phyloP scores from a whole-genome alignment of 2,888 invertebrate species.

The Ochropleura plecta region DNA sequence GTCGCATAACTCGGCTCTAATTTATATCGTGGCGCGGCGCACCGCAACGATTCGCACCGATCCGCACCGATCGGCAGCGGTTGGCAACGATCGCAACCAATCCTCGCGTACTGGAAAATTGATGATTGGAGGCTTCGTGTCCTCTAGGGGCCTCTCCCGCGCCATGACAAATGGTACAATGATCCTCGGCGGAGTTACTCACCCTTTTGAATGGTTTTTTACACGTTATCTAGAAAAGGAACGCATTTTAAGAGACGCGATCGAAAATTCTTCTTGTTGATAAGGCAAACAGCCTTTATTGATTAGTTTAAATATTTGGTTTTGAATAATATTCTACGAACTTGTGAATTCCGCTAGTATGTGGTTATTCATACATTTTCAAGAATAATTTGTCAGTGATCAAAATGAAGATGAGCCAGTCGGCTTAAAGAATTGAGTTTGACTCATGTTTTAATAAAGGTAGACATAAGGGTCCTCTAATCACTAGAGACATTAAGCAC shows the following conservation, averaged over 20 bases:
- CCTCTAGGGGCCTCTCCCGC: slow-evolving; percentile 46
- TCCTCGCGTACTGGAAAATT: slow-evolving; percentile 45
- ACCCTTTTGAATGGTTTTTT: slow-evolving; percentile 52
- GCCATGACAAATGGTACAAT: slow-evolving; percentile 60
- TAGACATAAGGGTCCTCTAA: not conserved
- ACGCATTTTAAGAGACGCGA: slow-evolving; percentile 35
- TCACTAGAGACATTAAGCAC: not conserved
- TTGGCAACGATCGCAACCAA: slow-evolving; percentile 16
- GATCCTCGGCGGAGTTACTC: slow-evolving; percentile 52
- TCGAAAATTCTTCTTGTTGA: slow-evolving; percentile 26
- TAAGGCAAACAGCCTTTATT: slow-evolving; percentile 6
- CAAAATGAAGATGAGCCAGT: not conserved
- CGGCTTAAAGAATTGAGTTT: not conserved
- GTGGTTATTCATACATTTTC: not conserved
- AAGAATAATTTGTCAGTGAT: not conserved
- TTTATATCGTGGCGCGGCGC: slow-evolving; percentile 31
- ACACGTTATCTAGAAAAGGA: slow-evolving; percentile 36
- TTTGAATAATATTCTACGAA: not conserved
- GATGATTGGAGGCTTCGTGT: slow-evolving; percentile 55
- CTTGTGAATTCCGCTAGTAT: not conserved
- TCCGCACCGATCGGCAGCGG: slow-evolving; percentile 20
- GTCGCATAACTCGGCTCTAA: slow-evolving; percentile 44
- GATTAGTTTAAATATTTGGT: not conserved
- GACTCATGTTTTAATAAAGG: not conserved
- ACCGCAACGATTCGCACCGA: slow-evolving; percentile 22